Conservation (phyloP, 2,888 invertebrate genomes). For the Oasisia sp. region DNA sequence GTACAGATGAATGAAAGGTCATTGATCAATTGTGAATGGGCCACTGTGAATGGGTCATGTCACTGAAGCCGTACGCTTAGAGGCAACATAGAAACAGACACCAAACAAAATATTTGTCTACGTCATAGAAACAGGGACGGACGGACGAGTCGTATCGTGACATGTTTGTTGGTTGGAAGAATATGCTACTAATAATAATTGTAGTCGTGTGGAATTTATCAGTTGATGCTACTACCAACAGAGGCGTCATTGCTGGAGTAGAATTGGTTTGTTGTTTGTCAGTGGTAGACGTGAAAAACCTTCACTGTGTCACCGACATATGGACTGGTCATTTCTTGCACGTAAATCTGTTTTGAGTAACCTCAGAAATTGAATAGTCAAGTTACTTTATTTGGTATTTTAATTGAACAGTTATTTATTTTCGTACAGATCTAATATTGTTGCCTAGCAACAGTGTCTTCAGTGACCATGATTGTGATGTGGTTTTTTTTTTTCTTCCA, state of each 20-base stretch:
- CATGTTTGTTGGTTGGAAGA: neutral
- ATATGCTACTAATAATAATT: neutral
- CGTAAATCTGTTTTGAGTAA: neutral
- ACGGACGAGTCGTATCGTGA: neutral
- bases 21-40: neutral
- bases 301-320: neutral
- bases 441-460: neutral
- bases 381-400: neutral
- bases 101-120: neutral
- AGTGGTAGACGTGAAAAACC: neutral
- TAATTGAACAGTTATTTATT: neutral
- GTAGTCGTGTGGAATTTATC: neutral
- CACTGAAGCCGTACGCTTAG: neutral
- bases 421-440: neutral
- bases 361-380: neutral
- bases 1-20: neutral
- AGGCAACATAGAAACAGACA: neutral
- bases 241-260: neutral
- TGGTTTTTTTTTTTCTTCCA: constrained; percentile 19
- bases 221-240: neutral
- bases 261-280: neutral
- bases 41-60: neutral
- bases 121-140: neutral
- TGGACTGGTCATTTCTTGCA: constrained; percentile 7
- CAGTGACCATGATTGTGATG: neutral